Conservation (phyloP, 2,888 invertebrate genomes). For the Drosophila neutralis region DNA sequence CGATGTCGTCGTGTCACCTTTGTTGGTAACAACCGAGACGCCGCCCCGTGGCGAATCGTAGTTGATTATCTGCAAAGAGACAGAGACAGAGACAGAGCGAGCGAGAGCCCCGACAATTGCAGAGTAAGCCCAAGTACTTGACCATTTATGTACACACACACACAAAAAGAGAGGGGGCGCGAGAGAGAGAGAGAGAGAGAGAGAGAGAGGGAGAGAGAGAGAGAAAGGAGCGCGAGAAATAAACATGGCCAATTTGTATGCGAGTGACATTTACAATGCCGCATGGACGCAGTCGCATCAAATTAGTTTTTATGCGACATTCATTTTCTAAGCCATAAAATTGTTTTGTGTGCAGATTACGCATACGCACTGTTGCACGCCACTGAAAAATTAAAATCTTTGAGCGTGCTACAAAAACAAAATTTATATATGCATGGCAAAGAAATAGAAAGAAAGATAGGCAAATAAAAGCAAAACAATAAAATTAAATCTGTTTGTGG, state of each 20-base stretch:
- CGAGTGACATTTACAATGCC: constrained; percentile 59
- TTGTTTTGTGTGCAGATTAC: constrained; percentile 61
- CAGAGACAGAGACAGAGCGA: constrained; percentile 1
- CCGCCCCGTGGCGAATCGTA: constrained; percentile 96
- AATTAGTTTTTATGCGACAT: constrained; percentile 60
- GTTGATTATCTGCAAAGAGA: constrained; percentile 92
- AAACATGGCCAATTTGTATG: constrained; percentile 59
- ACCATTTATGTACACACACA: constrained; percentile 44
- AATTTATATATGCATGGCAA: constrained; percentile 18
- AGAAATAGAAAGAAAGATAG: constrained; percentile 41
- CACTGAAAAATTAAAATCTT: constrained; percentile 63
- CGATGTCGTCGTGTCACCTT: constrained; percentile 95
- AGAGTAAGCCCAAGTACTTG: constrained; percentile 20
- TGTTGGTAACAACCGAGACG: constrained; percentile 95
- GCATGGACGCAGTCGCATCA: constrained; percentile 50
- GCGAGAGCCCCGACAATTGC: constrained; percentile 18
- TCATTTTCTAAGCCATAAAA: constrained; percentile 78
- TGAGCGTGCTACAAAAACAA: background rate
- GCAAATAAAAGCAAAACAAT: constrained; percentile 75
- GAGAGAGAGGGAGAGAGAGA: constrained; percentile 11
- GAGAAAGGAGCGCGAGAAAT: constrained; percentile 10
- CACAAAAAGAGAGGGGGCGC: constrained; percentile 8
- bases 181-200: constrained; percentile 10
- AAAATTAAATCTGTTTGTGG: constrained; percentile 81
- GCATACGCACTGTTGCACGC: constrained; percentile 78